phyloP scores from a whole-genome alignment of 2,888 invertebrate genomes.

The Coremacera marginata region DNA sequence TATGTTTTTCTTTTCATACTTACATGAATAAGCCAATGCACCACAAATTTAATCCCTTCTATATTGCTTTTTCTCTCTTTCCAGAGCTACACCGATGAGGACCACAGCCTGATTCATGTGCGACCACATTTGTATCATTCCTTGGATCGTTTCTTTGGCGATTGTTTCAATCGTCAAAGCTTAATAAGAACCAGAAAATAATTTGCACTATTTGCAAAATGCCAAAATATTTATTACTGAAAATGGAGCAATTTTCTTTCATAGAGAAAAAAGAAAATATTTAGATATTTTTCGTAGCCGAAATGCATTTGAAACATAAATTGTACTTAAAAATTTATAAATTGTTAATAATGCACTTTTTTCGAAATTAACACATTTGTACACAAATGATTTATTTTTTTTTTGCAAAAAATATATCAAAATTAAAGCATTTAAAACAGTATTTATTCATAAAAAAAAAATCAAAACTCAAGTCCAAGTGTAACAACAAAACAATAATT shows the following conservation, averaged over 20 bases:
- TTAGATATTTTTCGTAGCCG: neutral
- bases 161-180: constrained; percentile 64
- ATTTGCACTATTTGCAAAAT: constrained; percentile 9
- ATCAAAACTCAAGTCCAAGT: constrained; percentile 25
- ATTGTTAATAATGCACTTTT: neutral
- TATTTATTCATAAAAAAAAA: neutral
- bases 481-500: constrained; percentile 38
- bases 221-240: constrained; percentile 3
- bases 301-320: constrained; percentile 17
- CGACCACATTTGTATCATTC: constrained; percentile 91
- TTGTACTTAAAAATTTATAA: constrained; percentile 24
- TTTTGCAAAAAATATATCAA: neutral
- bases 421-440: constrained; percentile 9
- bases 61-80: neutral
- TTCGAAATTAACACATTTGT: neutral
- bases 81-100: constrained; percentile 94
- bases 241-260: neutral
- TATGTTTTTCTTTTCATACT: no score
- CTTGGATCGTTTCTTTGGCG: constrained; percentile 83
- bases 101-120: constrained; percentile 86
- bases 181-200: constrained; percentile 56
- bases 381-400: neutral
- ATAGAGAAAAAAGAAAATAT: neutral
- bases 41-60: no score
- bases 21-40: no score